Conservation (phyloP, 2,113 vertebrate species). For the Lethenteron reissneri region DNA sequence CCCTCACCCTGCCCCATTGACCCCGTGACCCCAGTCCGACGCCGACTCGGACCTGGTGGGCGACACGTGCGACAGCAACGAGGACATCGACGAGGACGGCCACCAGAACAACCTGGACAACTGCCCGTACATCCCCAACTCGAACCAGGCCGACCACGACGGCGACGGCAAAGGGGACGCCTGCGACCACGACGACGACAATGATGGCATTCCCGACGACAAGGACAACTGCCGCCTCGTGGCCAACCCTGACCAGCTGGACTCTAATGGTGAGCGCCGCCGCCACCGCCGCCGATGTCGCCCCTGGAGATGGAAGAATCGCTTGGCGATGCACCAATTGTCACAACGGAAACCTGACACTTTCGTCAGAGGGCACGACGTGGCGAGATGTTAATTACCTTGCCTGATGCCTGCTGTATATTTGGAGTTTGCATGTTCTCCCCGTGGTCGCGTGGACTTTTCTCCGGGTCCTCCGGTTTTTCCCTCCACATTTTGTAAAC, state of each 20-base stretch:
- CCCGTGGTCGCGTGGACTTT: no score
- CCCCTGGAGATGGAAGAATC: no score
- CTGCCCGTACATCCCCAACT: constrained; percentile 86
- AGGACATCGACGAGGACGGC: constrained; percentile 93
- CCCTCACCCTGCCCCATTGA: no score
- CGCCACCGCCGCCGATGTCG: no score
- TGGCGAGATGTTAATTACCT: no score
- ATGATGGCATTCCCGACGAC: constrained; percentile 86
- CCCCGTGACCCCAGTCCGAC: constrained; percentile 35
- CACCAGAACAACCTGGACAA: constrained; percentile 99
- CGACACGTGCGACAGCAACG: constrained; percentile 82
- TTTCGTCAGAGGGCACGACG: no score
- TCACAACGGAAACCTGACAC: no score
- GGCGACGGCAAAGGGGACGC: constrained; percentile 93
- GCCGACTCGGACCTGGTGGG: constrained; percentile 81
- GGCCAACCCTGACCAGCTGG: constrained; percentile 66
- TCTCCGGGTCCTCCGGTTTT: no score
- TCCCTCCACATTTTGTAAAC: no score
- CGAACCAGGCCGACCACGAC: constrained; percentile 91
- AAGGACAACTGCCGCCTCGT: constrained; percentile 80
- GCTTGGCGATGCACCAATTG: no score
- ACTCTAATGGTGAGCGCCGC: constrained; percentile 56
- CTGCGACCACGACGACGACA: constrained; percentile 97
- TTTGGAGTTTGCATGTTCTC: no score
- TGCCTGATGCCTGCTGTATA: no score